Percentiles rank a stretch among this genome's conserved stretches.
Conservation (phyloP, 1,140 invertebrate genomes). For the Drosophila lacteicornis region DNA sequence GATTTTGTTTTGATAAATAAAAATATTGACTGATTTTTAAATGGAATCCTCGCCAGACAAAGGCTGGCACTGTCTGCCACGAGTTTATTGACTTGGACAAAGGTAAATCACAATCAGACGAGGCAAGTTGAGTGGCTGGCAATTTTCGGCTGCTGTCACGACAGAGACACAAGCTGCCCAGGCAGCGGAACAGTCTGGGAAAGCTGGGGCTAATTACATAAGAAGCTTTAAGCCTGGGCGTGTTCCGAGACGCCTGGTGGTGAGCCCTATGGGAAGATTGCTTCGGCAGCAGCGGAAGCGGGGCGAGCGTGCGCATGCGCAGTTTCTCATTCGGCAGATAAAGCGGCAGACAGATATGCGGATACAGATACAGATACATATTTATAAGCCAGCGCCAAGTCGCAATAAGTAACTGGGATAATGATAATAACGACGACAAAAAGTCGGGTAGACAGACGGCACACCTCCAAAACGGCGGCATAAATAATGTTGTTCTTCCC, state of each 20-base stretch:
- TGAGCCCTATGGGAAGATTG: slow-evolving; percentile 49
- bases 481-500: slow-evolving; percentile 64
- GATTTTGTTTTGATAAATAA: slow-evolving; percentile 75
- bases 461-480: slow-evolving; percentile 60
- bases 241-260: slow-evolving; percentile 9
- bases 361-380: slow-evolving; percentile 38
- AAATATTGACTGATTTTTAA: slow-evolving; percentile 75
- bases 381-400: slow-evolving; percentile 51
- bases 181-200: slow-evolving; percentile 48
- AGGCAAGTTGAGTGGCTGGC: slow-evolving; percentile 27
- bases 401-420: slow-evolving; percentile 57
- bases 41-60: slow-evolving; percentile 25
- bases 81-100: slow-evolving; percentile 50
- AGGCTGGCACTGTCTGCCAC: slow-evolving; percentile 24
- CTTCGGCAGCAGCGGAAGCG: slow-evolving; percentile 65
- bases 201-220: slow-evolving; percentile 67
- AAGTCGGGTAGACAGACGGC: slow-evolving; percentile 42
- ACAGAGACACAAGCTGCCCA: slow-evolving; percentile 30
- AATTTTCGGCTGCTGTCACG: slow-evolving; percentile 45
- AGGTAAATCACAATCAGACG: slow-evolving; percentile 8
- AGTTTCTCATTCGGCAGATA: slow-evolving; percentile 74
- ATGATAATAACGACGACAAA: slow-evolving; percentile 57
- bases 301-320: slow-evolving; percentile 69
- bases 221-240: slow-evolving; percentile 39
- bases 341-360: slow-evolving; percentile 44